Evolutionary conservation across 1,140 invertebrate genomes (phyloP), one percentile per base, ranked within the genome.

Genomic region (Andrena cerasifolii): DNA sequence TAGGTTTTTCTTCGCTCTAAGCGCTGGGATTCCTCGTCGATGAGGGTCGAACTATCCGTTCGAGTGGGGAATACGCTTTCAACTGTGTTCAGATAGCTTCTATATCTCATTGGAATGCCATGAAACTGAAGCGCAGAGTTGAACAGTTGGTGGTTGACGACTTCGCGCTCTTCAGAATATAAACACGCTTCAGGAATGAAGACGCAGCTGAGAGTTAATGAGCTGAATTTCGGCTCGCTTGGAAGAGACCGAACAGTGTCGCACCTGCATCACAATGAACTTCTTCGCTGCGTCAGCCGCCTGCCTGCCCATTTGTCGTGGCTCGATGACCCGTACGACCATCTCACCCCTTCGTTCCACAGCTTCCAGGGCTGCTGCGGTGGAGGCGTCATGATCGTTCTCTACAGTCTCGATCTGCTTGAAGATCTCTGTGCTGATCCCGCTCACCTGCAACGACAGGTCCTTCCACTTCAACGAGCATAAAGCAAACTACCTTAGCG

Each of bases 401-500:
- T 98, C 98, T 78, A 98, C 96, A 78, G 97, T 97, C 93, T 99
- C 97, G 94, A 99, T 97, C 94, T 98, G 97, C 83, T 97, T 96
- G 94, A 98, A 99, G 92, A 98, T 98, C 93, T 98, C 98, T 86
- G 96, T 97, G 89, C 97, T 98, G 86, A 99, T 98, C 86, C 98
- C 98, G 91, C 96, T 97, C 86, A 98, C 96, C 96, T 97, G 93
- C 71, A 93, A 93, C 80, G 84, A 58, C 86, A 82, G 70, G 78
- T 87, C 83, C 84, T 83, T 84, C 26, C 31, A 28, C 78, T 85
- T 84, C n/a, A 85, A 56, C 40, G 21, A 54, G 36, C 18, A 26
- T 16, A 53, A 26, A 24, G 12, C 6, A 21, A 26, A 31, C 3
- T 21, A 12, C 0, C 4, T 40, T 21, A 1, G 31, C 26, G n/a